A percentile compares a stretch with the other conserved stretches of the same genome.
Conservation (phyloP, 2,888 invertebrate species). For the Rhimphoctona megacephalus region DNA sequence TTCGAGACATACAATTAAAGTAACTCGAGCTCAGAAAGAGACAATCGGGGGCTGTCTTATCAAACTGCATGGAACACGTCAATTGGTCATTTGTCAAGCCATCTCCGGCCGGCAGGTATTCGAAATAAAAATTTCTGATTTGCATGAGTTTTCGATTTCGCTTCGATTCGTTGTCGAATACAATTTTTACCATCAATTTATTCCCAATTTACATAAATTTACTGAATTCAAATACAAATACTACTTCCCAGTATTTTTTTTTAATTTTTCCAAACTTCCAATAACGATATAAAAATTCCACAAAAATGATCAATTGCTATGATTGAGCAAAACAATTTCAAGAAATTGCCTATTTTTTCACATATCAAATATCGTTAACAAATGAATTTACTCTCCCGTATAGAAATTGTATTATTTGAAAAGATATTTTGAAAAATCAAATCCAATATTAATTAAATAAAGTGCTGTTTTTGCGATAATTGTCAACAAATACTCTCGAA, state of each 20-base stretch:
- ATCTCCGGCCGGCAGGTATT: conserved; percentile 38
- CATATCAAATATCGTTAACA: not conserved
- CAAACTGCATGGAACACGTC: conserved; percentile 36
- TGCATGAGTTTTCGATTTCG: not conserved
- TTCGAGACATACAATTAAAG: conserved; percentile 22
- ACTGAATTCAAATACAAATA: too few relatives aligned
- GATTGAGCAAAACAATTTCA: not conserved
- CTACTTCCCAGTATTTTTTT: too few relatives aligned
- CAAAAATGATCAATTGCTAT: not conserved
- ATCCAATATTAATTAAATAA: too few relatives aligned
- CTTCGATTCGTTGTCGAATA: not conserved
- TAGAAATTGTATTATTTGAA: too few relatives aligned
- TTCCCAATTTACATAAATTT: too few relatives aligned
- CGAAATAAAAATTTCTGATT: conserved; percentile 10
- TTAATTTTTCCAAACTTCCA: not conserved
- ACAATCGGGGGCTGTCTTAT: conserved; percentile 50
- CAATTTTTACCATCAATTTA: not conserved
- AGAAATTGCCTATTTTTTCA: not conserved
- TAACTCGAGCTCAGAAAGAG: conserved; percentile 12
- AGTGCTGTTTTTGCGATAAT: not conserved
- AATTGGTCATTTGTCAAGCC: conserved; percentile 61
- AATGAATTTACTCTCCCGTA: too few relatives aligned
- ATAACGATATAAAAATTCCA: not conserved
- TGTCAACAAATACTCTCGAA: not conserved
- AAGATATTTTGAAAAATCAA: too few relatives aligned